phyloP scores from a whole-genome alignment of 2,797 vertebrate genomes.

The Enteromius unitaeniatus region DNA sequence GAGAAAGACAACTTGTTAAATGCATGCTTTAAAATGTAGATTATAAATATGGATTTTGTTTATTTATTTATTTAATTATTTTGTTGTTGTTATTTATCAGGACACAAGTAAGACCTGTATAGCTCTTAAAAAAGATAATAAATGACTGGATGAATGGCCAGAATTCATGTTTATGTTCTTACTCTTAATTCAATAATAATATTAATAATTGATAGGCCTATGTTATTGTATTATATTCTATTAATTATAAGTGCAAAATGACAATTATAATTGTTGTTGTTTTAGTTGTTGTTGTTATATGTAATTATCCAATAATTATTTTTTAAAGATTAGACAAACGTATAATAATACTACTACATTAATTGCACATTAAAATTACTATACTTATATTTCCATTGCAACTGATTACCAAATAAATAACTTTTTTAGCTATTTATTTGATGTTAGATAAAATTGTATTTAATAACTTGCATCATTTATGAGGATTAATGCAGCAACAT shows the following conservation, averaged over 20 bases:
- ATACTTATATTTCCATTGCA: background rate
- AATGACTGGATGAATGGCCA: background rate
- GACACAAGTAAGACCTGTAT: background rate
- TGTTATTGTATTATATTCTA: background rate
- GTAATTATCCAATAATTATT: background rate
- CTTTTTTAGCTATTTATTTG: background rate
- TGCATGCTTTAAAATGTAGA: background rate
- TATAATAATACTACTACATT: background rate
- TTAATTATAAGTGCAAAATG: background rate
- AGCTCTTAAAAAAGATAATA: background rate
- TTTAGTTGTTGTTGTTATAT: background rate
- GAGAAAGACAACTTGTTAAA: background rate
- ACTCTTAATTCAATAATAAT: background rate
- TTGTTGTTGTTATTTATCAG: background rate
- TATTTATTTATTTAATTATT: too few relatives aligned
- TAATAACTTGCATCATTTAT: background rate
- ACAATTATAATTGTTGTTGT: background rate
- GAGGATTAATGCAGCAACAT: background rate
- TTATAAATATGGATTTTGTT: background rate
- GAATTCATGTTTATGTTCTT: background rate
- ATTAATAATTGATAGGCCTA: background rate
- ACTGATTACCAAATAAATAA: background rate
- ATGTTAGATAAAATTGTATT: background rate
- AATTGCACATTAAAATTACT: background rate
- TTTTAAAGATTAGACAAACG: background rate